Percentiles rank a stretch among this genome's conserved stretches.
Evolutionary conservation across 2,888 invertebrate genomes (phyloP).

Genomic region (Pinctada fucata): DNA sequence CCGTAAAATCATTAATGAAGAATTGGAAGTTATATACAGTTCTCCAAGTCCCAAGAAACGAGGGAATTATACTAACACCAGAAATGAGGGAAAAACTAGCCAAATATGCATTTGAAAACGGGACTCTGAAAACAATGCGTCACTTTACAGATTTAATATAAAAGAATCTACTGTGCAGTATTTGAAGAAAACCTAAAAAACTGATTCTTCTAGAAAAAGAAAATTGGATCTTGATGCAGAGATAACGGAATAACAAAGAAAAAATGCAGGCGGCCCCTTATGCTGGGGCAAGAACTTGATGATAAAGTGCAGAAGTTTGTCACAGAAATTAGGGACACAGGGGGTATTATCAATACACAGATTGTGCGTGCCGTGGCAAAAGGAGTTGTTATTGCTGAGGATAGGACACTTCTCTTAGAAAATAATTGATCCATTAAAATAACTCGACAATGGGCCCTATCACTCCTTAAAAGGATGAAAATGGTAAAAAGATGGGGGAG

Average conservation of each 20-base stretch:
- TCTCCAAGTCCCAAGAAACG: neutral
- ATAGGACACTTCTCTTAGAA: slow-evolving; percentile 4
- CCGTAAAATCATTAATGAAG: neutral
- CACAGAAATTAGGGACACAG: slow-evolving; percentile 4
- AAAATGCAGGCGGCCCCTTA: slow-evolving; percentile 18
- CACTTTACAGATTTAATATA: neutral
- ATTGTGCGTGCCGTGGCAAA: neutral
- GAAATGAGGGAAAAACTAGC: neutral
- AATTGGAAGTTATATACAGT: neutral
- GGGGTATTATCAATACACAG: slow-evolving; percentile 12
- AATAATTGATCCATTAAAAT: slow-evolving; percentile 17
- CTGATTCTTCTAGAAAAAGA: neutral
- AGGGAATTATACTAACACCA: neutral
- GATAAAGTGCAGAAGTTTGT: slow-evolving; percentile 19
- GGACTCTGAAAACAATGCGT: neutral
- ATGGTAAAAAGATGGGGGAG: slow-evolving; percentile 14
- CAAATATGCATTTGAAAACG: neutral
- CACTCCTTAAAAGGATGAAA: slow-evolving; percentile 1
- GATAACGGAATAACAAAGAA: neutral
- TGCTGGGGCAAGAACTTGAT: slow-evolving; percentile 14
- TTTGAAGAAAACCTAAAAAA: neutral
- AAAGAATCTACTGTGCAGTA: neutral
- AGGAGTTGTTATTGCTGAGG: slow-evolving; percentile 9
- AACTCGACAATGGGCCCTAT: slow-evolving; percentile 11
- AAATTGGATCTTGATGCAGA: neutral